A percentile compares a stretch with the other conserved stretches of the same genome.
These are phyloP conservation scores for Tringa solitaria DNA, from an alignment of 2,113 vertebrate species.

Conservation along the genomic window DNA sequence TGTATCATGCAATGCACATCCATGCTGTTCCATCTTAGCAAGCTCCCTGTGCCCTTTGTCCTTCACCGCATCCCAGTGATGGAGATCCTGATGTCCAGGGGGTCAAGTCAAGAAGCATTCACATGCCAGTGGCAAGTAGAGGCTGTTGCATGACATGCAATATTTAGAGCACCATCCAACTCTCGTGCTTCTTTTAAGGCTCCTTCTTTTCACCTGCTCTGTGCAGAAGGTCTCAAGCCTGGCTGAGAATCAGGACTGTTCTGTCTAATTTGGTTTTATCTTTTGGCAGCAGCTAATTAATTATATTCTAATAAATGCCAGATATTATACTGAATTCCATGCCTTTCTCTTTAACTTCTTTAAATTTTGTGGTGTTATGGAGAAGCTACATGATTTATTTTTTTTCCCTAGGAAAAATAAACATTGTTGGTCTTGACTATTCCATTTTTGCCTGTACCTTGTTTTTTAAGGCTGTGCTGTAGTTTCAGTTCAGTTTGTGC, in stretches of 20 bases:
- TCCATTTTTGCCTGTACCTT: background rate
- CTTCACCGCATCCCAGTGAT: background rate
- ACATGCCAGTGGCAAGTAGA: rapidly evolving
- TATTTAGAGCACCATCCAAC: background rate
- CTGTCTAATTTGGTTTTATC: background rate
- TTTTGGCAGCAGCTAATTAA: background rate
- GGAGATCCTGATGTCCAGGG: background rate
- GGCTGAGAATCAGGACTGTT: background rate
- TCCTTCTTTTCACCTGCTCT: background rate
- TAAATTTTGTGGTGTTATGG: background rate
- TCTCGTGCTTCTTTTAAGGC: background rate
- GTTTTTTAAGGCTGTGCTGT: background rate
- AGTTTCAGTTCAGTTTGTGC: background rate
- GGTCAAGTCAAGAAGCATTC: background rate
- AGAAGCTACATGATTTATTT: background rate
- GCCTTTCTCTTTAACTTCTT: background rate
- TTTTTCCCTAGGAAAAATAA: background rate
- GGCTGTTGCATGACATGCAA: background rate
- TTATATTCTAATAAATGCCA: background rate
- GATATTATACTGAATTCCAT: background rate
- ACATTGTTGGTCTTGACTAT: background rate
- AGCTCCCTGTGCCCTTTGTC: background rate
- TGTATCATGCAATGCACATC: rapidly evolving
- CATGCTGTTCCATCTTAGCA: background rate
- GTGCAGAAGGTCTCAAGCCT: background rate